These are phyloP conservation scores for Drosophila barbarae DNA, from an alignment of 2,888 invertebrate genomes.

Conservation along the genomic window DNA sequence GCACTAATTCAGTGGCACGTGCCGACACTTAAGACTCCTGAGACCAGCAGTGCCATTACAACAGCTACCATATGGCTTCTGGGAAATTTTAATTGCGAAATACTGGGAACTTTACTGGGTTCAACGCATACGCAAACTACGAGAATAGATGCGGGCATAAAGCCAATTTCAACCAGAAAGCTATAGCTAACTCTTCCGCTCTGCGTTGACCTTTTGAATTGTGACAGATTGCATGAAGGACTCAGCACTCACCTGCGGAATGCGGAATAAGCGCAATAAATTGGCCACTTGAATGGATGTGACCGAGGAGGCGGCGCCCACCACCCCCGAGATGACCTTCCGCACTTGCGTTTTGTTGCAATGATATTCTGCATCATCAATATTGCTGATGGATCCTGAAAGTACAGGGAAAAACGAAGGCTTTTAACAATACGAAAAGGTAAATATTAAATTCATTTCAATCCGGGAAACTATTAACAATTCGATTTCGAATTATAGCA, in stretches of 20 bases:
- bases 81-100: slow-evolving; percentile 56
- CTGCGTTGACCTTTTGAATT: slow-evolving; percentile 5
- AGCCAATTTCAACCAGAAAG: slow-evolving; percentile 12
- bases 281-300: slow-evolving; percentile 98
- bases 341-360: slow-evolving; percentile 91
- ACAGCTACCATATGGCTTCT: slow-evolving; percentile 29
- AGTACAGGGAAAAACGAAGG: background rate
- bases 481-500: background rate
- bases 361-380: slow-evolving; percentile 91
- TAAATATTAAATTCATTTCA: background rate
- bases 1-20: slow-evolving; percentile 47
- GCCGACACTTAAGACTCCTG: slow-evolving; percentile 25
- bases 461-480: background rate
- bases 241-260: slow-evolving; percentile 84
- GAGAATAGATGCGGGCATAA: background rate
- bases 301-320: slow-evolving; percentile 94
- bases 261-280: slow-evolving; percentile 92
- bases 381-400: slow-evolving; percentile 95
- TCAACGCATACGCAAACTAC: background rate
- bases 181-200: background rate
- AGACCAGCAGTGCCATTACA: slow-evolving; percentile 20
- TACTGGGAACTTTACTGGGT: slow-evolving; percentile 24
- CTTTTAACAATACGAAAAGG: background rate
- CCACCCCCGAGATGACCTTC: slow-evolving; percentile 93
- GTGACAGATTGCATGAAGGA: background rate